phyloP scores from a whole-genome alignment of 2,797 vertebrate genomes.

The Cyprinodon diabolis region DNA sequence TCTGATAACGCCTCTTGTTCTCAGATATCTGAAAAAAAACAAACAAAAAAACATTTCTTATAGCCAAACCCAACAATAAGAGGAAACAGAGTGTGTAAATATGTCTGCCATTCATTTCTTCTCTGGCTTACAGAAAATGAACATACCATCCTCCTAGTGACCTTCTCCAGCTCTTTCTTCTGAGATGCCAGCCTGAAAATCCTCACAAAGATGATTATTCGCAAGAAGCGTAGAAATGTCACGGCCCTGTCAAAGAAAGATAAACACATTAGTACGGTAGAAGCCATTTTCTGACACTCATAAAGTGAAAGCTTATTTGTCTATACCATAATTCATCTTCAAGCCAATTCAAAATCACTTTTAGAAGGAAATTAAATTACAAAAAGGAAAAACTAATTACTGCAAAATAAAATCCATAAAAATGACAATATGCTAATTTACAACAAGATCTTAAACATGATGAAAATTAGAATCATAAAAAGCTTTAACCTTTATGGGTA shows the following conservation, averaged over 20 bases:
- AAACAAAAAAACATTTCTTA: neutral
- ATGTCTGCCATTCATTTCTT: neutral
- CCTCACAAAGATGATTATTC: conserved; percentile 89
- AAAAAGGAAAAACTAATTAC: neutral
- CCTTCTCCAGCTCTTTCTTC: conserved; percentile 88
- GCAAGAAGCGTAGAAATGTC: conserved; percentile 83
- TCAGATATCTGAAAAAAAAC: conserved; percentile 86
- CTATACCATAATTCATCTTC: neutral
- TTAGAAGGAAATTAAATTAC: neutral
- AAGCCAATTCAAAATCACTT: neutral
- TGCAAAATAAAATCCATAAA: neutral
- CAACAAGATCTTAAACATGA: too few species aligned
- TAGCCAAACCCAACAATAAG: neutral
- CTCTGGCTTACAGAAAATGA: neutral
- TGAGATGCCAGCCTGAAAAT: conserved; percentile 89
- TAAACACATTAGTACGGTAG: neutral
- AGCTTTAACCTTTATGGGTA: too few species aligned
- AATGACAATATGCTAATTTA: neutral
- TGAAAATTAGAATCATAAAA: too few species aligned
- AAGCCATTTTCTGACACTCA: neutral
- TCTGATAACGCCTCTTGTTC: conserved; percentile 94
- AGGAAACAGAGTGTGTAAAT: neutral
- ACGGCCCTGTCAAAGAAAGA: conserved; percentile 79
- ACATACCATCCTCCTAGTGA: conserved; percentile 92
- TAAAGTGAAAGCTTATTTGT: neutral